Base-by-base conservation (phyloP, 2,113 vertebrate species). In the Dipodomys spectabilis region DNA sequence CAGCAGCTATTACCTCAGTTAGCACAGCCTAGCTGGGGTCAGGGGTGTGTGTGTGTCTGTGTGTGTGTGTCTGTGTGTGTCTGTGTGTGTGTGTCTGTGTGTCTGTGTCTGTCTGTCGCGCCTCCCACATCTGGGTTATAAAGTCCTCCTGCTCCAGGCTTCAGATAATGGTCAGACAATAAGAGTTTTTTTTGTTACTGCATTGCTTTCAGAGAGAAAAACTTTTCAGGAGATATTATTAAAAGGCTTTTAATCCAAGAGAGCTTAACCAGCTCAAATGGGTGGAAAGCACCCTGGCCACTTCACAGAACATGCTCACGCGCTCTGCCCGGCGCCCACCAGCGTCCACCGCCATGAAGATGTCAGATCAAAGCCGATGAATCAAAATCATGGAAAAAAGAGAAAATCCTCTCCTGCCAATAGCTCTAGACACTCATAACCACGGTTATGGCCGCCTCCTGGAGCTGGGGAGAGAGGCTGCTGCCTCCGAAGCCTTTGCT, bases 201-300 rank as follows among this genome's bases (percentile, higher is more conserved):
- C 32, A 1, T 13, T 11, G 39, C 65, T 27, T 73, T n/a, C 11
- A 81, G 84, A 89, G 90, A 92, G 87, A 85, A 25, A 64, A 28
- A 44, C 32, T 90, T 92, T 77, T 62, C 82, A 84, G 78, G 73
- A 62, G 91, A 23, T 82, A 20, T 94, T 85, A 96, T 90, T 95
- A 93, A 94, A 95, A 96, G 96, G 85, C 95, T 95, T 96, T 96
- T 88, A 96, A 96, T 95, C 84, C 88, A 45, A 49, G 88, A 82
- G 78, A 73, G 85, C 78, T 77, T 90, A 92, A 93, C 87, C 78
- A 82, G 92, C 77, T 65, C 23, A 69, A 85, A 68, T 90, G 64
- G 74, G 87, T 64, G 78, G 62, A 44, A 92, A 94, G 92, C 32
- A 8, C 71, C 65, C 15, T 7, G 0, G 84, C 71, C 57, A 3